A percentile compares a stretch with the other conserved stretches of the same genome.
phyloP scores from a whole-genome alignment of 2,888 invertebrate genomes.

The Leptothorax acervorum region DNA sequence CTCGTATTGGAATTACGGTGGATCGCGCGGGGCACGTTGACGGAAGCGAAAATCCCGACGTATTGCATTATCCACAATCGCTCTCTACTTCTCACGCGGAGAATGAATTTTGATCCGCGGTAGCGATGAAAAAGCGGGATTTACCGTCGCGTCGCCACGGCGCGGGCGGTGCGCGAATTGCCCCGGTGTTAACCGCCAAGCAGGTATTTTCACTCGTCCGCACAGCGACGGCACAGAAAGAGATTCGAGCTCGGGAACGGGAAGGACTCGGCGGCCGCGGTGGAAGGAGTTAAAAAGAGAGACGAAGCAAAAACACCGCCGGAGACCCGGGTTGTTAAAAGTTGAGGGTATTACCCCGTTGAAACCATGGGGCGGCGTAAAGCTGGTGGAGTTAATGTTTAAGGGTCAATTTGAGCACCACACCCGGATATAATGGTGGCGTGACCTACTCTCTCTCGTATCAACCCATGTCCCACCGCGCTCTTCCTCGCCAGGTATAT shows the following conservation, averaged over 20 bases:
- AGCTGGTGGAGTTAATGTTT: conserved; percentile 58
- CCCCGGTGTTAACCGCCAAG: conserved; percentile 64
- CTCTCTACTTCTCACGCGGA: conserved; percentile 14
- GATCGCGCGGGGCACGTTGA: neutral
- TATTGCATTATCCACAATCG: conserved; percentile 36
- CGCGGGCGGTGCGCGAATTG: conserved; percentile 58
- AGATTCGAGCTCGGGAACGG: neutral
- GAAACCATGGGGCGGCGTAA: conserved; percentile 50
- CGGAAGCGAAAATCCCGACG: conserved; percentile 28
- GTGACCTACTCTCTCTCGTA: conserved; percentile 22
- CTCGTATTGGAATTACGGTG: neutral
- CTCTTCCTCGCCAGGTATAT: neutral
- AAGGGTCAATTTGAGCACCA: conserved; percentile 62
- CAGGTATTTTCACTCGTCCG: conserved; percentile 67
- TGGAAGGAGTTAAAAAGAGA: conserved; percentile 26
- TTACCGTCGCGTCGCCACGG: conserved; percentile 35
- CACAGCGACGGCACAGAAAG: neutral
- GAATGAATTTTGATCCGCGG: conserved; percentile 59
- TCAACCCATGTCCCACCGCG: neutral
- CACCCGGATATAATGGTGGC: conserved; percentile 58
- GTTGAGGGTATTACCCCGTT: conserved; percentile 34
- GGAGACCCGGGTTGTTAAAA: conserved; percentile 62
- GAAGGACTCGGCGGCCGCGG: neutral
- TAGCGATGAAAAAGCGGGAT: conserved; percentile 22
- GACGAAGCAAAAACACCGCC: conserved; percentile 50